A percentile compares a stretch with the other conserved stretches of the same genome.
phyloP scores from a whole-genome alignment of 2,797 vertebrate species.

The Neoniphon sammara region DNA sequence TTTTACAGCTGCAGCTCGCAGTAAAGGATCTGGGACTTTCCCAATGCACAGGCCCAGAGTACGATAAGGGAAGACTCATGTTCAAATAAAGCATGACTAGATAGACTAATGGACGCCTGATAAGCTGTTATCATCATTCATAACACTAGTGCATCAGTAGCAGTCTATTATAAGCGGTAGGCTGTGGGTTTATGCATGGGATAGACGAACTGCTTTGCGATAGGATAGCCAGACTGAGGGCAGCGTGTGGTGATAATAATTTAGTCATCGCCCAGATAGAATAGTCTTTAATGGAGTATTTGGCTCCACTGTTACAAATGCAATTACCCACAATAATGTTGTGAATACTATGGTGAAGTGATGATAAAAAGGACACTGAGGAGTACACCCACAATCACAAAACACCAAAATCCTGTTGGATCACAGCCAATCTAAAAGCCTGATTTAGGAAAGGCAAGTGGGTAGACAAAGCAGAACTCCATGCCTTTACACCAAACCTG shows the following conservation, averaged over 20 bases:
- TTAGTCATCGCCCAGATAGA: constrained; percentile 55
- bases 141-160: constrained; percentile 58
- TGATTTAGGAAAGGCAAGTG: constrained; percentile 5
- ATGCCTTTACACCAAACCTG: constrained; percentile 12
- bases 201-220: constrained; percentile 23
- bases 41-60: constrained; percentile 1
- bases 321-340: constrained; percentile 77
- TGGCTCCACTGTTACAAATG: constrained; percentile 67
- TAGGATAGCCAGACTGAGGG: constrained; percentile 33
- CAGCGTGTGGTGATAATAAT: constrained; percentile 50
- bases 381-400: constrained; percentile 26
- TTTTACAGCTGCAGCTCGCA: constrained; percentile 7
- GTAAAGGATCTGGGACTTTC: constrained; percentile 33
- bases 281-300: constrained; percentile 74
- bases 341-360: constrained; percentile 51
- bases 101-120: constrained; percentile 71
- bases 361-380: constrained; percentile 25
- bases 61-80: constrained; percentile 46
- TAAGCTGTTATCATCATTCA: constrained; percentile 65
- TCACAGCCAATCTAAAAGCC: constrained; percentile 20
- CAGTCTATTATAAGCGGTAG: constrained; percentile 52
- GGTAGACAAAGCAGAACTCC: constrained; percentile 8
- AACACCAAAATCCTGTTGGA: constrained; percentile 52
- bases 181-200: constrained; percentile 1
- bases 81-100: constrained; percentile 54